Conservation (phyloP, 1,140 invertebrate species). For the Drosophila kepulauana region DNA sequence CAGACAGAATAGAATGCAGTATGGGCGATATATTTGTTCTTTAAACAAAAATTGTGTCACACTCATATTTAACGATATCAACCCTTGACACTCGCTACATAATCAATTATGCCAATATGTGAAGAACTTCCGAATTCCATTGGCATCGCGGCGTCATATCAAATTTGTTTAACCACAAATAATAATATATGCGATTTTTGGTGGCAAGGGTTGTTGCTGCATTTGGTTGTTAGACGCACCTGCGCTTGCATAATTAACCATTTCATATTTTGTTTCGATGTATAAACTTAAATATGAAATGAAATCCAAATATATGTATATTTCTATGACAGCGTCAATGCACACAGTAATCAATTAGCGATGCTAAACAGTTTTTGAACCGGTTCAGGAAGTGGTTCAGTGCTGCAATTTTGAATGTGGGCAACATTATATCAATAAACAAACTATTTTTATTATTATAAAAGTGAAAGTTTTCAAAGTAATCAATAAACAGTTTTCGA, state of each 20-base stretch:
- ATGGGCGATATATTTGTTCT: too few species aligned
- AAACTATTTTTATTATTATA: too few species aligned
- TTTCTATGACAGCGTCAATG: not conserved
- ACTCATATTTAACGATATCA: not conserved
- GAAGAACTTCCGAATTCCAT: not conserved
- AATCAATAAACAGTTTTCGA: not conserved
- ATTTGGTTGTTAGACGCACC: slow-evolving; percentile 18
- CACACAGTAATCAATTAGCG: not conserved
- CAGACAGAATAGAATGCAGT: too few species aligned
- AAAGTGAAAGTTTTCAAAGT: too few species aligned
- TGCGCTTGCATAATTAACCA: slow-evolving; percentile 33
- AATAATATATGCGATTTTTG: slow-evolving; percentile 1
- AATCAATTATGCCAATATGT: slow-evolving; percentile 8
- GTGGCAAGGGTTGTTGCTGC: not conserved
- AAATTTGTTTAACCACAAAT: slow-evolving; percentile 26
- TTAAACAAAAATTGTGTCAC: too few species aligned
- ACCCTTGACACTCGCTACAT: not conserved
- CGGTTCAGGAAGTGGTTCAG: too few species aligned
- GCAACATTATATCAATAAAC: too few species aligned
- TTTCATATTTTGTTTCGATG: slow-evolving; percentile 7
- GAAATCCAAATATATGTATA: slow-evolving; percentile 8
- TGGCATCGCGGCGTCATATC: not conserved
- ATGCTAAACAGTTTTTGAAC: too few species aligned
- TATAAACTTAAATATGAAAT: slow-evolving; percentile 13
- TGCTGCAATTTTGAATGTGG: too few species aligned